Base-by-base conservation (phyloP, 2,113 vertebrate species). In the Anolis sagrei region DNA sequence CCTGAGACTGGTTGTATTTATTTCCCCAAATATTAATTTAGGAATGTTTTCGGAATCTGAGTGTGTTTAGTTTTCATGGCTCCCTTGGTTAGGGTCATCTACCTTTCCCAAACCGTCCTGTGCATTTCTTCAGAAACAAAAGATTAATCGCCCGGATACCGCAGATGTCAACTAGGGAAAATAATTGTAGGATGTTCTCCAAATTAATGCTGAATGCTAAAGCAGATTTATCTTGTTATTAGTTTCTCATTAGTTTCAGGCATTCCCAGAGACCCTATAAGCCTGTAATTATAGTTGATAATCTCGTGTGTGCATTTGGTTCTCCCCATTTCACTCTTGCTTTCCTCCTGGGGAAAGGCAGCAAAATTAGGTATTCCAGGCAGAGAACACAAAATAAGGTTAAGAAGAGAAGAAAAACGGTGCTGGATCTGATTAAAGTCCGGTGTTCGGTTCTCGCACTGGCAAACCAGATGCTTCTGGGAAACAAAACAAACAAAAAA, bases 141-240 rank as follows among this genome's bases (percentile, higher is more conserved):
- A 86, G 78, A 81, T 86, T 81, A 86, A 81, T 51, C 84, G 75
- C 70, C n/a, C 36, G 58, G 39, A 80, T 81, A 66, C 23, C 51
- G 70, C 44, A 18, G 72, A n/a, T 74, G 58, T 70, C 72, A 75
- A 86, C 70, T 66, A 36, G 72, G 72, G 78, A 86, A 58, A 66
- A 86, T 64, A 80, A 81, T 51, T 80, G 61, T 74, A 34, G 6
- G 25, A 29, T 51, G 58, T 81, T 81, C 70, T 66, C 44, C 19
- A 39, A 66, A 86, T 80, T 58, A 74, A 74, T 64, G 27, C 69
- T n/a, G 69, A 75, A 86, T 49, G 69, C 84, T 86, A 74, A 86
- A 81, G n/a, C 39, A 81, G 78, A 86, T 86, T 81, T 86, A 86
- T 86, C 84, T 86, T 66, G 39, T 81, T 85, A 78, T 79, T 86